These are phyloP conservation scores for Ophonus ardosiacus DNA, from an alignment of 2,888 invertebrate species.

Conservation along the genomic window DNA sequence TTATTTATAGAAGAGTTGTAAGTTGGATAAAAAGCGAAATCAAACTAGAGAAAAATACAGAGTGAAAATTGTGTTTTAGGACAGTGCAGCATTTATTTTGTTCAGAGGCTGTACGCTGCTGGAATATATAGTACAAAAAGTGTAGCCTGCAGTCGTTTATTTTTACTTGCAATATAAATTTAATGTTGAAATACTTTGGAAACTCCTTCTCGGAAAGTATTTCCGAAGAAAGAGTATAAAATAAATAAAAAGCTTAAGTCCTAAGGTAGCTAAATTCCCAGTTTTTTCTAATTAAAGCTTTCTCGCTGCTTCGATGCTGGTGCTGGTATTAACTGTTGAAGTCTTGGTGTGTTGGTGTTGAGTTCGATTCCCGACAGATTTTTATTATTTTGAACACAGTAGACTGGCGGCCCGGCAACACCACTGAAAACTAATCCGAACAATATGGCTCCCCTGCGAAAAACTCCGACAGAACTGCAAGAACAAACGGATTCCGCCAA, in stretches of 20 bases:
- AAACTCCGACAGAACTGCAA: conserved; percentile 37
- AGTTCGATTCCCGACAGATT: conserved; percentile 56
- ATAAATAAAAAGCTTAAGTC: conserved; percentile 48
- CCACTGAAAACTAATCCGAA: conserved; percentile 53
- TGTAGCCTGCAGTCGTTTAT: background rate
- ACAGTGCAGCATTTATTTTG: conserved; percentile 2
- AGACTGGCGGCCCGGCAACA: background rate
- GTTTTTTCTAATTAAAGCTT: conserved; percentile 48
- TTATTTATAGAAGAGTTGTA: background rate
- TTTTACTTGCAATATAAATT: conserved; percentile 36
- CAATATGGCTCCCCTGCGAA: conserved; percentile 56
- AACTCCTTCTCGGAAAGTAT: conserved; percentile 39
- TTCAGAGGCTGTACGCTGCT: background rate
- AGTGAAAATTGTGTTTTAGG: background rate
- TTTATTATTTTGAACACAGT: conserved; percentile 50
- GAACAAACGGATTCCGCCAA: conserved; percentile 37
- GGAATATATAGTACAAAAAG: conserved; percentile 3
- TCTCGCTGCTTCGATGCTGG: background rate
- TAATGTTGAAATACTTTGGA: conserved; percentile 45
- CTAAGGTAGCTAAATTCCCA: conserved; percentile 43
- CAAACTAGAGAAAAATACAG: background rate
- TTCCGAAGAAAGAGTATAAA: conserved; percentile 45
- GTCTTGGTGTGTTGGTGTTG: conserved; percentile 16
- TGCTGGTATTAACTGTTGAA: conserved; percentile 21
- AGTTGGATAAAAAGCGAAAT: background rate